Evolutionary conservation across 2,888 invertebrate genomes (phyloP), one percentile per base, ranked within the genome.

Genomic region (Molanna angustata): DNA sequence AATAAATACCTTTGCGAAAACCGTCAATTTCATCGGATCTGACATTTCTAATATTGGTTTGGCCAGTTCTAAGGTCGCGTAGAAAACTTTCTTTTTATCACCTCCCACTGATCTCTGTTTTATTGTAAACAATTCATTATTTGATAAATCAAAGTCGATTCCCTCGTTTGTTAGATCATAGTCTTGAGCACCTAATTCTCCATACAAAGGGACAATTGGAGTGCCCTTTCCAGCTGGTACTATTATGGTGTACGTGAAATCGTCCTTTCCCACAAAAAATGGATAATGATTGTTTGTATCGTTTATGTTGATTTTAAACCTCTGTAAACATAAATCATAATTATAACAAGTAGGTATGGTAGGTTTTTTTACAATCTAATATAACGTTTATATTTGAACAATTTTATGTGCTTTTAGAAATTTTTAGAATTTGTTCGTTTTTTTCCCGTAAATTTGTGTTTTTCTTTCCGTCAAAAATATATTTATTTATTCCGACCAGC

Each of bases 211-310:
- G 1, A 77, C 73, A 19, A 80, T 63, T 13, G 68, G 61, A 52
- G 37, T 37, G 16, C 37, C 37, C 13, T 66, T 71, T 1, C 72
- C 70, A 7, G 75, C 74, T 33, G 76, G 70, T 42, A 52, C 76
- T 56, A 2, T 81, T 81, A 31, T 77, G 72, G 2, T 73, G 67
- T n/a, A 80, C 62, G 3, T 62, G 67, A 56, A 72, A 77, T 18
- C 64, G 66, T 55, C 71, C 74, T 16, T 58, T 61, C 17, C 63
- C 49, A 13, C 62, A 39, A 80, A 80, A 45, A 44, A 58, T 2
- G 80, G 80, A 1, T 61, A 58, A 57, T 79, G 69, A 56, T 76
- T 79, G 60, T 80, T 80, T 11, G 76, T 76, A 57, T 80, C 80
- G 1, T 16, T 62, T 4, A 80, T 67, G n/a, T 59, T 57, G 52